These are phyloP conservation scores for Chaitophorus viminalis DNA, from an alignment of 2,888 invertebrate species.

Conservation along the genomic window DNA sequence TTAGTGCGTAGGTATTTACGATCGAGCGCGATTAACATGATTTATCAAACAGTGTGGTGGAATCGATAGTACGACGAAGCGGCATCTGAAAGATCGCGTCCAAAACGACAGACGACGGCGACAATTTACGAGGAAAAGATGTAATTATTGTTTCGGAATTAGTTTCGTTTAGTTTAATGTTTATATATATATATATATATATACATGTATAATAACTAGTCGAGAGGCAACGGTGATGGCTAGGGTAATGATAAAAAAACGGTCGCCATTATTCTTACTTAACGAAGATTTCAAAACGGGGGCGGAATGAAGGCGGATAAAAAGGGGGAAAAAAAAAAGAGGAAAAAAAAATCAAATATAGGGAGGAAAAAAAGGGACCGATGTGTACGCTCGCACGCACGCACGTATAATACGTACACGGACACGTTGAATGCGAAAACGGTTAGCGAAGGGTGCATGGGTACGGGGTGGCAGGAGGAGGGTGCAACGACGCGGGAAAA, in stretches of 20 bases:
- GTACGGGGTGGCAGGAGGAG: no score
- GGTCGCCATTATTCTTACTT: slow-evolving; percentile 62
- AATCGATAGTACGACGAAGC: not conserved
- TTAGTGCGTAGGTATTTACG: not conserved
- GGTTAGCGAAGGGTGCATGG: not conserved
- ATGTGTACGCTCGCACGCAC: no score
- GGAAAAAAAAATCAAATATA: not conserved
- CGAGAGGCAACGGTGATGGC: not conserved
- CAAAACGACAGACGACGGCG: slow-evolving; percentile 25
- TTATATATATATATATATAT: no score
- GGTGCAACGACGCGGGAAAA: not conserved
- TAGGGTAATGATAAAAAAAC: slow-evolving; percentile 60
- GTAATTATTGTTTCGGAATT: slow-evolving; percentile 60
- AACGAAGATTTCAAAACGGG: slow-evolving; percentile 59
- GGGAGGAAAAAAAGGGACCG: slow-evolving; percentile 30
- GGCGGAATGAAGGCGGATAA: slow-evolving; percentile 25
- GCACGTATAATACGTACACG: no score
- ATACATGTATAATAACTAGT: not conserved
- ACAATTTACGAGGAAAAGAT: slow-evolving; percentile 56
- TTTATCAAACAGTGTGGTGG: not conserved
- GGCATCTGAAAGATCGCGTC: slow-evolving; percentile 23
- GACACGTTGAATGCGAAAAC: slow-evolving; percentile 4
- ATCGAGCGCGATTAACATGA: not conserved
- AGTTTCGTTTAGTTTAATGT: slow-evolving; percentile 50
- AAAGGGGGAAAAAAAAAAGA: slow-evolving; percentile 19